These are phyloP conservation scores for Lagocephalus sceleratus DNA, from an alignment of 2,797 vertebrate species.

Conservation along the genomic window DNA sequence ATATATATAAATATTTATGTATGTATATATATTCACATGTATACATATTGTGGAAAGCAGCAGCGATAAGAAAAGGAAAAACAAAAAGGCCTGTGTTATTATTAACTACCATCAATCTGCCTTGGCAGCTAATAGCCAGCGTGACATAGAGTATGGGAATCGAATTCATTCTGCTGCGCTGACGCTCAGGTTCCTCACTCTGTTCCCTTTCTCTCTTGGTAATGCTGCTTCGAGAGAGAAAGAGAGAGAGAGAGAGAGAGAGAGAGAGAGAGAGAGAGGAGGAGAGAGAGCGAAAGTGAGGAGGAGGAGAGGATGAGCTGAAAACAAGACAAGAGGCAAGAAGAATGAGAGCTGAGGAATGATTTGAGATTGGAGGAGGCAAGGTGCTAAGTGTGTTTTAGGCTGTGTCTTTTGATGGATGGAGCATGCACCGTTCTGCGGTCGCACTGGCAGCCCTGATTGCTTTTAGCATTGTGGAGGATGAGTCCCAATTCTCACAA, in stretches of 20 bases:
- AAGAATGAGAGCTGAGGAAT: slow-evolving; percentile 55
- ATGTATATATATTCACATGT: no score
- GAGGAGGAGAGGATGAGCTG: slow-evolving; percentile 28
- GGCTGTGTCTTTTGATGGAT: slow-evolving; percentile 42
- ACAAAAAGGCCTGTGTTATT: slow-evolving; percentile 13
- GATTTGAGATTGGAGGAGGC: slow-evolving; percentile 66
- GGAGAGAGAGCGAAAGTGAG: slow-evolving; percentile 16
- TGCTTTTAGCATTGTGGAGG: slow-evolving; percentile 81
- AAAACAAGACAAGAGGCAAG: slow-evolving; percentile 30
- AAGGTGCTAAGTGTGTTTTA: slow-evolving; percentile 1
- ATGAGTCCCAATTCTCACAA: slow-evolving; percentile 81
- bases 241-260: slow-evolving; percentile 15
- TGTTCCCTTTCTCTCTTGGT: slow-evolving; percentile 27
- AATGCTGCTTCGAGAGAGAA: slow-evolving; percentile 21
- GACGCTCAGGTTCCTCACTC: slow-evolving; percentile 44
- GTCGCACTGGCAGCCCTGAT: slow-evolving; percentile 80
- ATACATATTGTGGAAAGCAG: not conserved
- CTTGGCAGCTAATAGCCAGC: slow-evolving; percentile 68
- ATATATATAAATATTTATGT: no score
- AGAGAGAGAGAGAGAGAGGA: slow-evolving; percentile 19
- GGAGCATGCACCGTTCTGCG: slow-evolving; percentile 76
- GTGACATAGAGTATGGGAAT: slow-evolving; percentile 70
- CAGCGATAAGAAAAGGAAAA: not conserved
- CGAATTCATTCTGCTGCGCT: slow-evolving; percentile 74
- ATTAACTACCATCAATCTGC: slow-evolving; percentile 28